Evolutionary conservation across 1,140 invertebrate genomes (phyloP).

Genomic region (Chymomyza costata): DNA sequence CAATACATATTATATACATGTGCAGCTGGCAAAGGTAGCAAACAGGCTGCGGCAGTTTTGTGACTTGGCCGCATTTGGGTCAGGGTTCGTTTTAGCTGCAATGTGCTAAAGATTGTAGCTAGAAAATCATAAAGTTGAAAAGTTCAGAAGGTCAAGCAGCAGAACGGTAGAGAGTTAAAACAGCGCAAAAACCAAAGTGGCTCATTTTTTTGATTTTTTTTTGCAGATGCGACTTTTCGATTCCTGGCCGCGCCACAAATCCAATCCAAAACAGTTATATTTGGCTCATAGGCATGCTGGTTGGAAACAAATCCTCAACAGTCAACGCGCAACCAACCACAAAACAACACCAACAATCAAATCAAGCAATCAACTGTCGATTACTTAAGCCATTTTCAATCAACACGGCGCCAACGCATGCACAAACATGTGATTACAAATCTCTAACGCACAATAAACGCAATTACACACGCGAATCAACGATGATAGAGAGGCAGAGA

Average conservation of each 20-base stretch:
- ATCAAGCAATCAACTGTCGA: constrained; percentile 67
- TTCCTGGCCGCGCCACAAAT: constrained; percentile 2
- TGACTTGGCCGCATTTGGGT: constrained; percentile 36
- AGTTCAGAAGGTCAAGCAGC: too few relatives aligned
- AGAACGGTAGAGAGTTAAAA: constrained; percentile 11
- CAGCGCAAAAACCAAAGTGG: constrained; percentile 18
- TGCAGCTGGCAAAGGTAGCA: constrained; percentile 2
- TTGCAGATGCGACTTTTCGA: constrained; percentile 3
- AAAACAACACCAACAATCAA: constrained; percentile 49
- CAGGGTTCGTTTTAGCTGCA: constrained; percentile 49
- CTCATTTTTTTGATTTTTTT: constrained; percentile 23
- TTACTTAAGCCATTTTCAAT: constrained; percentile 72
- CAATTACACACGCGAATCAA: constrained; percentile 64
- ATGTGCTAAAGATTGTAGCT: constrained; percentile 36
- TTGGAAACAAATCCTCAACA: constrained; percentile 28
- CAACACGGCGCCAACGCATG: constrained; percentile 44
- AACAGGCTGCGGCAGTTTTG: neutral
- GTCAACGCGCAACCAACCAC: constrained; percentile 6
- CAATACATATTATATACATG: constrained; percentile 26
- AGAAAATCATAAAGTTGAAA: constrained; percentile 60
- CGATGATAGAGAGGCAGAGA: too few relatives aligned
- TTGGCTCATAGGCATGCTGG: constrained; percentile 6
- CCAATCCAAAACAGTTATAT: neutral
- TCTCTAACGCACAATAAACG: constrained; percentile 71
- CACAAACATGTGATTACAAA: constrained; percentile 43